These are phyloP conservation scores for Melanotaenia nigrans DNA, from an alignment of 2,797 vertebrate species.

Conservation along the genomic window DNA sequence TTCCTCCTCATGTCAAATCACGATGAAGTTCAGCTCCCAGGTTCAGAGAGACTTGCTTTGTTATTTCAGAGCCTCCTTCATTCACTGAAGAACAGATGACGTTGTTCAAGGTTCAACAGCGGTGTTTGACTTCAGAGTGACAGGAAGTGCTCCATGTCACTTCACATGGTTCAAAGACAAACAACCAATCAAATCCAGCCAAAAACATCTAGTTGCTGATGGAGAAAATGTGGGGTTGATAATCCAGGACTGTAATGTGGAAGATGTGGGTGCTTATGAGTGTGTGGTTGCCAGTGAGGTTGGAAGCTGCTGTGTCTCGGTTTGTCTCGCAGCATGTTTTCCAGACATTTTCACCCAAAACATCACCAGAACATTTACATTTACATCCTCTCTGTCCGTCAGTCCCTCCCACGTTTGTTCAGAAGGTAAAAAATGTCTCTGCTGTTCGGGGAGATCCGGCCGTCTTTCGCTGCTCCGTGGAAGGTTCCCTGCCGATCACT, in stretches of 20 bases:
- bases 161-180: slow-evolving; percentile 89
- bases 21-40: too few species aligned
- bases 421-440: slow-evolving; percentile 87
- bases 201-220: slow-evolving; percentile 84
- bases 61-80: slow-evolving; percentile 87
- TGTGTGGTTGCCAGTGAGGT: slow-evolving; percentile 89
- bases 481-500: slow-evolving; percentile 87
- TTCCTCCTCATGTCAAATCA: neutral
- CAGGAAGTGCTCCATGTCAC: slow-evolving; percentile 85
- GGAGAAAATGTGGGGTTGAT: slow-evolving; percentile 84
- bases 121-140: slow-evolving; percentile 85
- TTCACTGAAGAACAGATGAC: slow-evolving; percentile 85
- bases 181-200: slow-evolving; percentile 87
- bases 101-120: slow-evolving; percentile 87
- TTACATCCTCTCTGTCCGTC: neutral
- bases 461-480: slow-evolving; percentile 82
- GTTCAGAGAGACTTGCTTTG: slow-evolving; percentile 23
- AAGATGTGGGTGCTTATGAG: slow-evolving; percentile 88
- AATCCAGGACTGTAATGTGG: slow-evolving; percentile 85
- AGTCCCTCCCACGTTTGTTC: slow-evolving; percentile 83
- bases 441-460: slow-evolving; percentile 84
- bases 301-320: slow-evolving; percentile 87
- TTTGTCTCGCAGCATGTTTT: slow-evolving; percentile 73
- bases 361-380: neutral
- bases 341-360: neutral